A percentile compares a stretch with the other conserved stretches of the same genome.
These are phyloP conservation scores for Agapetus fuscipes DNA, from an alignment of 2,888 invertebrate genomes.

Conservation along the genomic window DNA sequence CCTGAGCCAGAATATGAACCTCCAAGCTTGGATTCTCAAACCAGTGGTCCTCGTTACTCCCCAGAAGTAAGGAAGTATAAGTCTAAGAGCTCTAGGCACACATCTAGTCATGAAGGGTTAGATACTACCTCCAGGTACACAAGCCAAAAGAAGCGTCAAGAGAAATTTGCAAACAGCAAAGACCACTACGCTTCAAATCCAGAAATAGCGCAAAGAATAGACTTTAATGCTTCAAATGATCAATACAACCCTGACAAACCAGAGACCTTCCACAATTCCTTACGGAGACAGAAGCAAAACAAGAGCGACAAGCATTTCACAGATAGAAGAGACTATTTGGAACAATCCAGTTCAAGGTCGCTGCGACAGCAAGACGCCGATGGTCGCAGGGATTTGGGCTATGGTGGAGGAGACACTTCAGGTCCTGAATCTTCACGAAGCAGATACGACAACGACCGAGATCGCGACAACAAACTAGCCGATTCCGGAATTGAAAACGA, in stretches of 20 bases:
- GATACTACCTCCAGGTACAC: conserved; percentile 37
- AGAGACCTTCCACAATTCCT: conserved; percentile 50
- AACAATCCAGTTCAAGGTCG: conserved; percentile 28
- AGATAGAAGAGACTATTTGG: conserved; percentile 13
- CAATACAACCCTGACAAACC: conserved; percentile 33
- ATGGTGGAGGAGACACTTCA: conserved; percentile 39
- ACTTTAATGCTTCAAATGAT: conserved; percentile 41
- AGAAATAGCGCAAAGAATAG: conserved; percentile 46
- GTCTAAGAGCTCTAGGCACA: conserved; percentile 32
- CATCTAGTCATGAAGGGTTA: conserved; percentile 42
- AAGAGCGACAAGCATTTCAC: conserved; percentile 24
- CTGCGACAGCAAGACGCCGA: conserved; percentile 31
- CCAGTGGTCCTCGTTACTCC: conserved; percentile 48
- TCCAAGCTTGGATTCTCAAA: conserved; percentile 56
- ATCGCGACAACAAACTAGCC: conserved; percentile 52
- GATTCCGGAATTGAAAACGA: conserved; percentile 79
- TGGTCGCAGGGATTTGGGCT: conserved; percentile 41
- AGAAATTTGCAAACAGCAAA: conserved; percentile 38
- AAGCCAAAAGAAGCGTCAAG: conserved; percentile 32
- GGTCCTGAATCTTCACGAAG: conserved; percentile 35
- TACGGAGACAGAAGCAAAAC: conserved; percentile 49
- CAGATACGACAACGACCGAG: conserved; percentile 38
- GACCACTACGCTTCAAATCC: conserved; percentile 53
- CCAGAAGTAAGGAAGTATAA: conserved; percentile 49
- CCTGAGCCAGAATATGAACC: conserved; percentile 52